Evolutionary conservation across 2,888 invertebrate species (phyloP).

Genomic region (Mesodorylaimus sp.): DNA sequence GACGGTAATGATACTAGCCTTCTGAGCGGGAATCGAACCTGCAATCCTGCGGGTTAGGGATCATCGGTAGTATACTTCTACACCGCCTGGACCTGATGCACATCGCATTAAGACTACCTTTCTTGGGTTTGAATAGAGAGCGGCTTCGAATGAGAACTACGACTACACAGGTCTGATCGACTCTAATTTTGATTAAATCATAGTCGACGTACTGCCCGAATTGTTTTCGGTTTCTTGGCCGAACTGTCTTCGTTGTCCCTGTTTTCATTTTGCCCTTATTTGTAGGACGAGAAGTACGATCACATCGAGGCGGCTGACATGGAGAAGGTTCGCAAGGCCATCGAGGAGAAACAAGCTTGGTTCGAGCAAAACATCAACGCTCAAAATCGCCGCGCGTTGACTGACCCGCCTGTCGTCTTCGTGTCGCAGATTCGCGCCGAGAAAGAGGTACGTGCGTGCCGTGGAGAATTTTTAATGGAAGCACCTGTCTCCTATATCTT

Average conservation of each 20-base stretch:
- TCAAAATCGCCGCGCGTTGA: constrained; percentile 31
- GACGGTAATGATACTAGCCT: no score
- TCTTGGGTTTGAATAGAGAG: no score
- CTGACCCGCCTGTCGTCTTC: constrained; percentile 20
- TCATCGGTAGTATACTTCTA: no score
- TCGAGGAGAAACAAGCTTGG: constrained; percentile 58
- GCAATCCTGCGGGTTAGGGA: no score
- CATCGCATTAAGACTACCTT: no score
- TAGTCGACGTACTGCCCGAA: no score
- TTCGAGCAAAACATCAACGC: constrained; percentile 53
- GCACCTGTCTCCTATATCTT: not conserved
- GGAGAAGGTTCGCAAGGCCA: constrained; percentile 52
- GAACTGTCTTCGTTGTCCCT: not conserved
- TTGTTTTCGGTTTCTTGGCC: no score
- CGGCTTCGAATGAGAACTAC: no score
- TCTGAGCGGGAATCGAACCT: no score
- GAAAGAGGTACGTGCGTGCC: constrained; percentile 43
- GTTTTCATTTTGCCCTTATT: constrained; percentile 1
- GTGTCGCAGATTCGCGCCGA: constrained; percentile 54
- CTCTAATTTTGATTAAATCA: no score
- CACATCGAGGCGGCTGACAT: constrained; percentile 50
- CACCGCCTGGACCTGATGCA: no score
- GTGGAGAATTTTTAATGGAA: constrained; percentile 1
- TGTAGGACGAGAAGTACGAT: constrained; percentile 35
- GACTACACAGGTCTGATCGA: no score